Base-by-base conservation (phyloP, 2,113 vertebrate species). In the Vicugna pacos region DNA sequence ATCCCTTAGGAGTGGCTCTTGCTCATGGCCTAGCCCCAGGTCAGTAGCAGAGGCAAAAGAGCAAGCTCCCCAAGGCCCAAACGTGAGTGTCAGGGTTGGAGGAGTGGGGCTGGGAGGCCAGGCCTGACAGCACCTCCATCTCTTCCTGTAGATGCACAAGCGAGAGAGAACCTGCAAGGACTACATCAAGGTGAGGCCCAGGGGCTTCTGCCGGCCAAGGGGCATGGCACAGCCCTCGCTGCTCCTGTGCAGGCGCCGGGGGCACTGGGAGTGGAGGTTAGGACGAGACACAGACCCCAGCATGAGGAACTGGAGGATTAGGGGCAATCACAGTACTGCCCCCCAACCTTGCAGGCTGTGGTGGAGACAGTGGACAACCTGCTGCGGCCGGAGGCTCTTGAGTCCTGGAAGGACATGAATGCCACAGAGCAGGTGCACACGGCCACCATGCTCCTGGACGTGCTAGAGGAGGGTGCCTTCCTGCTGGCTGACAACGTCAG, bases 381-480 rank as follows among this genome's bases (percentile, higher is more conserved):
- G 46, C 98, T 99, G 91, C 99, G 99, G 11, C 98, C 98, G 0
- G 99, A 99, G 86, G 99, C 99, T 0, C 98, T 99, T 48, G 99
- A 99, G 89, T 99, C 99, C 0, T 99, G 99, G 99, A 99, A 99
- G 97, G 99, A 99, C 98, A 99, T 99, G 99, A 99, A 99, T 81
- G 99, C 98, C 95, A 99, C 99, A 0, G 99, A 99, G 98, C 99
- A 99, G 97, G 99, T 99, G 8, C 99, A 99, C 98, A 99, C 99
- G 0, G 99, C 99, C 97, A 99, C 99, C 97, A 99, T 99, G 99
- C 98, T 99, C 16, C 97, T 99, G 96, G 99, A 99, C 2, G 99
- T 99, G 69, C 98, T 99, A 93, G 99, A 99, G 97, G 99, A 99
- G 92, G 99, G 99, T 1, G 99, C 99, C 77, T 99, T 99, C 98